Conservation (phyloP, 2,113 vertebrate species). For the Sphyrna mokarran region DNA sequence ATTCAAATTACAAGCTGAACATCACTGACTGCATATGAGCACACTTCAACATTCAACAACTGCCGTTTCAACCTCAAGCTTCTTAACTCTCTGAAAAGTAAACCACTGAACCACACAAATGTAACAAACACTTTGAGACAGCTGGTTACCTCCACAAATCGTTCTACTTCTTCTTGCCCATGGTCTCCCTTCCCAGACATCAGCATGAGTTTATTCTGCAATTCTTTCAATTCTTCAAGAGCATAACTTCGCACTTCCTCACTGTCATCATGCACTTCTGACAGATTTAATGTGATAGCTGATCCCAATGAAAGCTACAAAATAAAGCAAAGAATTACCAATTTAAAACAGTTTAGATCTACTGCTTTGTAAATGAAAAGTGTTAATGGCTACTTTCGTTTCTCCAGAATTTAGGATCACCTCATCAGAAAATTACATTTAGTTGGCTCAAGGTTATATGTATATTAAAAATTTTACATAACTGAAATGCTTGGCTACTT, state of each 20-base stretch:
- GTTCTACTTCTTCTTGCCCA: slow-evolving; percentile 71
- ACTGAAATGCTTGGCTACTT: background rate
- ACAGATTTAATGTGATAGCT: slow-evolving; percentile 62
- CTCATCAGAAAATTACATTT: background rate
- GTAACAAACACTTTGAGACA: background rate
- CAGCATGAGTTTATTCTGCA: slow-evolving; percentile 94
- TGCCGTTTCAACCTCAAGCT: background rate
- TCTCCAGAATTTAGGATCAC: background rate
- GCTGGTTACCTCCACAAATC: slow-evolving; percentile 77
- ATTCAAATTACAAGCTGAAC: background rate
- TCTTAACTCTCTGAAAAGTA: background rate
- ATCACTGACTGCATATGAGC: background rate
- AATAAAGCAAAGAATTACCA: background rate
- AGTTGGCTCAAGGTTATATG: background rate
- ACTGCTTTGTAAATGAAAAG: background rate
- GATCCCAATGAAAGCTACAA: slow-evolving; percentile 68
- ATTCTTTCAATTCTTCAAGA: slow-evolving; percentile 75
- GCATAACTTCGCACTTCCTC: slow-evolving; percentile 57
- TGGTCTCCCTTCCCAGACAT: slow-evolving; percentile 89
- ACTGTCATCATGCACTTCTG: slow-evolving; percentile 52
- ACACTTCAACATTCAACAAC: background rate
- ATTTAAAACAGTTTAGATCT: background rate
- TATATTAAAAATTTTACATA: background rate
- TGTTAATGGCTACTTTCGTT: background rate
- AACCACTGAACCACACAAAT: background rate